Conservation (phyloP, 2,797 vertebrate genomes). For the Mustela erminea region DNA sequence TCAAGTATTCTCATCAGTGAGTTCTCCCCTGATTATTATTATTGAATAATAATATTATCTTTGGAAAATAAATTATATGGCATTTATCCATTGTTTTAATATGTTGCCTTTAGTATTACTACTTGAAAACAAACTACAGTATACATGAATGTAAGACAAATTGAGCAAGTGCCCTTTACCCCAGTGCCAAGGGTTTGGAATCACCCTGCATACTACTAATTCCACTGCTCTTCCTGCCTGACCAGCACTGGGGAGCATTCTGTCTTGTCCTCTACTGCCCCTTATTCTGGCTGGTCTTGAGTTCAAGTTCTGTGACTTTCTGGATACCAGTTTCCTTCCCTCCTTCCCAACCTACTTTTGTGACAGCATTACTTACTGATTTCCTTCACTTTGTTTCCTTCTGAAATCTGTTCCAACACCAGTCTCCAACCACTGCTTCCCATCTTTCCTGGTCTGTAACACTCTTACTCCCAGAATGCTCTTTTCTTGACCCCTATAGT, state of each 20-base stretch:
- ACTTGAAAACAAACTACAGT: background rate
- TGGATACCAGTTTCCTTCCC: background rate
- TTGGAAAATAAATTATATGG: background rate
- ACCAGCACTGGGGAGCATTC: too few species aligned
- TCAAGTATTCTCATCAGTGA: background rate
- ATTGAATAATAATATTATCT: background rate
- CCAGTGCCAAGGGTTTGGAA: background rate
- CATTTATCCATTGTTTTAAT: background rate
- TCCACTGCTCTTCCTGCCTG: background rate
- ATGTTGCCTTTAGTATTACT: background rate
- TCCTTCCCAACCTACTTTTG: background rate
- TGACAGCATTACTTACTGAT: background rate
- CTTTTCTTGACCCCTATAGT: background rate
- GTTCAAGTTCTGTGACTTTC: background rate
- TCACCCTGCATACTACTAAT: background rate
- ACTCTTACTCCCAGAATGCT: background rate
- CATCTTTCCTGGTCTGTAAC: background rate
- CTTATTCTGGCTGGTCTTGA: background rate
- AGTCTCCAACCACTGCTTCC: background rate
- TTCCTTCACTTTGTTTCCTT: background rate
- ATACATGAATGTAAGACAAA: background rate
- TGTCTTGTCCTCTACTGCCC: background rate
- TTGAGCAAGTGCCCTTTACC: background rate
- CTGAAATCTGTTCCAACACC: background rate
- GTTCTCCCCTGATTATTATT: background rate